Evolutionary conservation across 1,140 invertebrate species (phyloP), one percentile per base, ranked within the genome.

Genomic region (Helicoverpa zea): DNA sequence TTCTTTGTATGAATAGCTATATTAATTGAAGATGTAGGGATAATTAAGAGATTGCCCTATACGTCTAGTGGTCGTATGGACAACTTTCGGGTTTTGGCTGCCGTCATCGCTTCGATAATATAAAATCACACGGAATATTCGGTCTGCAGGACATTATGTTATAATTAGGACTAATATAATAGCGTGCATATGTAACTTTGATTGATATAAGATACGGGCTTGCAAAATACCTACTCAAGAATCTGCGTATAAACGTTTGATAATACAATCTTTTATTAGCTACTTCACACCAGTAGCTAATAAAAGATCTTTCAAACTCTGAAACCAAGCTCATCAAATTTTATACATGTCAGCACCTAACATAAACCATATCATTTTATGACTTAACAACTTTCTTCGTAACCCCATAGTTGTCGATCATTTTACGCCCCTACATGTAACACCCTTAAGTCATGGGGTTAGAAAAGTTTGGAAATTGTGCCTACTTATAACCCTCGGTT

Each of bases 301-400:
- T 59, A 59, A 59, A 59, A 29, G 1, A 23, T 13, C 0, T 13
- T 61, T 61, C 0, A 70, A 72, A 30, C 23, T 52, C 3, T 72
- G 14, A 72, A 29, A 54, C 2, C 2, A 29, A 52, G 23, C 16
- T 29, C 4, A 3, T 29, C 49, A 59, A 76, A 4, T 76, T 76
- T 64, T 30, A 29, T 23, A 54, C 4, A 64, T 13, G 7, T 35
- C 35, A 43, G 52, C 23, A 9, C 43, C n/a, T 66, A 54, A 54
- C 54, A 49, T 51, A 77, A 77, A 16, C 51, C 61, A 63, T 76
- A 77, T 77, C 49, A 66, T 77, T 77, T 77, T 77, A 77, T 77
- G 35, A 77, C 75, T 12, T 16, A 11, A 16, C n/a, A 77, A 77
- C 61, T 77, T 66, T 76, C 47, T 3, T 16, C 51, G 23, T 54